Percentiles rank a stretch among this genome's conserved stretches.
Conservation (phyloP, 2,888 invertebrate species). For the Metellina segmentata region DNA sequence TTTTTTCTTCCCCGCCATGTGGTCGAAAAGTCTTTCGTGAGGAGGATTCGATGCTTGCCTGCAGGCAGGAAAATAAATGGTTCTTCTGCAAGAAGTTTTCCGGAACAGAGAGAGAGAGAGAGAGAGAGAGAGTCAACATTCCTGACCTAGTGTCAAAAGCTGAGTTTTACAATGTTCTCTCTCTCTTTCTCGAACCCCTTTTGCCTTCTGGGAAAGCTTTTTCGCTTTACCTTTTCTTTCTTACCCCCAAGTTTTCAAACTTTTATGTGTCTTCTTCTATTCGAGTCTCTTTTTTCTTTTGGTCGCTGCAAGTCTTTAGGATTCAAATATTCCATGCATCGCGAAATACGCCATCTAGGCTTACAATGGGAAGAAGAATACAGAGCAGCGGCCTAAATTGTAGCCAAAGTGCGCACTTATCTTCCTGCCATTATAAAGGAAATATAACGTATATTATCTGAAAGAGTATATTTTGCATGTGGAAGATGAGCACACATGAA, state of each 20-base stretch:
- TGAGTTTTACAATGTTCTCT: conserved; percentile 76
- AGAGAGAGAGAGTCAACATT: too few species aligned
- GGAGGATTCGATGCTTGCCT: conserved; percentile 51
- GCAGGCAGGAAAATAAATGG: conserved; percentile 75
- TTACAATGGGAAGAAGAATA: too few species aligned
- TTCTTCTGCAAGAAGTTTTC: conserved; percentile 65
- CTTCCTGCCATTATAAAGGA: too few species aligned
- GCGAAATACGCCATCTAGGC: neutral
- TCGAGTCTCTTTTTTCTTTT: conserved; percentile 39
- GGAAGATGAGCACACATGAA: too few species aligned
- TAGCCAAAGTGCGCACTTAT: too few species aligned
- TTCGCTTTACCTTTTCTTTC: conserved; percentile 31
- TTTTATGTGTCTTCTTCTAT: conserved; percentile 54
- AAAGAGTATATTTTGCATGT: too few species aligned
- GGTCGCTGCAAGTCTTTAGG: conserved; percentile 36
- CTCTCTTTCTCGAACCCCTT: conserved; percentile 66
- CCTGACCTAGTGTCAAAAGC: conserved; percentile 76
- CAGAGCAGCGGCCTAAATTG: too few species aligned
- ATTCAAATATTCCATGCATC: conserved; percentile 75
- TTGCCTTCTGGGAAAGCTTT: conserved; percentile 72
- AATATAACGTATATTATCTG: too few species aligned
- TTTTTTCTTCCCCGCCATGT: conserved; percentile 18
- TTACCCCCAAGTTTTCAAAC: conserved; percentile 65
- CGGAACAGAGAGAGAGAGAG: too few species aligned
- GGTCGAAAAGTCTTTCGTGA: conserved; percentile 63